A percentile compares a stretch with the other conserved stretches of the same genome.
phyloP scores from a whole-genome alignment of 2,113 vertebrate genomes.

The Smithornis capensis region DNA sequence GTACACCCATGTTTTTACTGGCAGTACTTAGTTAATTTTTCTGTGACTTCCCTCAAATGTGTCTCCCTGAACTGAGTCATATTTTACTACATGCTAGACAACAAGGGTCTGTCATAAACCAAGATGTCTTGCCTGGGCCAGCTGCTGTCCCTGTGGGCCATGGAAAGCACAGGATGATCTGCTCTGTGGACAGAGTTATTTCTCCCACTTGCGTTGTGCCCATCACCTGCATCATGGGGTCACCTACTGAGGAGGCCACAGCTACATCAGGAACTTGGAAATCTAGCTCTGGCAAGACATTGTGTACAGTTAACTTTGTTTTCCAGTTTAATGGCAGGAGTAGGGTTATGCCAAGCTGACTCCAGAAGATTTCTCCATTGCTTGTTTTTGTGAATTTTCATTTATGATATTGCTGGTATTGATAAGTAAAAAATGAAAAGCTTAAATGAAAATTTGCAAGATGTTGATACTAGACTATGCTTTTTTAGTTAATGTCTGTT shows the following conservation, averaged over 20 bases:
- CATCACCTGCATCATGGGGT: background rate
- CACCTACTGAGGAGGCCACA: background rate
- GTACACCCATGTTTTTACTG: constrained; percentile 55
- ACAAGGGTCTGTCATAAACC: background rate
- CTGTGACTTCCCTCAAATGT: constrained; percentile 1
- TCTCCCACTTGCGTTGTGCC: background rate
- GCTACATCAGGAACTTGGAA: background rate
- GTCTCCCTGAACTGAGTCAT: constrained; percentile 45
- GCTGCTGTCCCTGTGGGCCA: background rate
- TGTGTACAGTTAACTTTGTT: background rate
- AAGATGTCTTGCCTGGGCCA: background rate
- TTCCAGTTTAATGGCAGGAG: background rate
- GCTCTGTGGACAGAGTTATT: background rate
- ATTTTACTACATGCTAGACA: background rate
- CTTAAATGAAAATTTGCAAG: background rate
- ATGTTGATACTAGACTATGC: background rate
- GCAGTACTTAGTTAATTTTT: constrained; percentile 25
- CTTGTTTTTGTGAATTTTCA: background rate
- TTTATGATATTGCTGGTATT: background rate
- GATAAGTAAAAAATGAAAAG: background rate
- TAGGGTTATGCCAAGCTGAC: background rate
- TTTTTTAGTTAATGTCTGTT: background rate
- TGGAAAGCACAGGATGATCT: background rate
- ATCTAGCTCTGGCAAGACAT: background rate
- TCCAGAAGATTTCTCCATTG: background rate